Conservation (phyloP, 2,113 vertebrate species). For the Damaliscus lunatus region DNA sequence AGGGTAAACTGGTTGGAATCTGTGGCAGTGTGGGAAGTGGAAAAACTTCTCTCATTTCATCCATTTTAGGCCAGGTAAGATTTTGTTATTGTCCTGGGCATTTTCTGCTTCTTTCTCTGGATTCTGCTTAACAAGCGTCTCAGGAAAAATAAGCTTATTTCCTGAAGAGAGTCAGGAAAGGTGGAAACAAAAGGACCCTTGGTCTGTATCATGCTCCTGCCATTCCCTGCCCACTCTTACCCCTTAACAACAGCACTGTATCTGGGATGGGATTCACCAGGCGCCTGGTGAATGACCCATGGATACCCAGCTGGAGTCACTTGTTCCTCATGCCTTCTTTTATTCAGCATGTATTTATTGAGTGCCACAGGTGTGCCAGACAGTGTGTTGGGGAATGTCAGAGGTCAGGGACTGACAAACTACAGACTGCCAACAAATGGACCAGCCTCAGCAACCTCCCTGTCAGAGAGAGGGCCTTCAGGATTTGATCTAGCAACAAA, state of each 20-base stretch:
- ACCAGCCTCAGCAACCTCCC: not conserved
- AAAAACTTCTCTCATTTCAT: constrained; percentile 93
- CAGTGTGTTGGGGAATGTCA: not conserved
- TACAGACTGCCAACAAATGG: not conserved
- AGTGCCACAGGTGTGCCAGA: not conserved
- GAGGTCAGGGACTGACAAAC: not conserved
- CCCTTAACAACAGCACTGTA: not conserved
- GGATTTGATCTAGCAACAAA: not conserved
- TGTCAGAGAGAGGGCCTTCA: not conserved
- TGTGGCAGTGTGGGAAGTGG: constrained; percentile 95
- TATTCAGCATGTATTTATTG: not conserved
- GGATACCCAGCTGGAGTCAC: not conserved
- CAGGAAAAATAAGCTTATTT: not conserved
- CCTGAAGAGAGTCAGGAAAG: not conserved
- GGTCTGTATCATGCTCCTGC: not conserved
- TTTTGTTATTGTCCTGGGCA: not conserved
- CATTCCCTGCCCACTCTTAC: rapidly evolving
- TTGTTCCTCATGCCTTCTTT: not conserved
- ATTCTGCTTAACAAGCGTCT: not conserved
- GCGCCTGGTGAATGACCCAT: not conserved
- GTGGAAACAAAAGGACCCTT: not conserved
- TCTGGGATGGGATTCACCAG: not conserved
- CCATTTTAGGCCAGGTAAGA: constrained; percentile 93
- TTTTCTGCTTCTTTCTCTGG: not conserved
- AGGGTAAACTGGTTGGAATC: constrained; percentile 93